A percentile compares a stretch with the other conserved stretches of the same genome.
These are phyloP conservation scores for Ridgeia piscesae DNA, from an alignment of 1,140 invertebrate species.

Conservation along the genomic window DNA sequence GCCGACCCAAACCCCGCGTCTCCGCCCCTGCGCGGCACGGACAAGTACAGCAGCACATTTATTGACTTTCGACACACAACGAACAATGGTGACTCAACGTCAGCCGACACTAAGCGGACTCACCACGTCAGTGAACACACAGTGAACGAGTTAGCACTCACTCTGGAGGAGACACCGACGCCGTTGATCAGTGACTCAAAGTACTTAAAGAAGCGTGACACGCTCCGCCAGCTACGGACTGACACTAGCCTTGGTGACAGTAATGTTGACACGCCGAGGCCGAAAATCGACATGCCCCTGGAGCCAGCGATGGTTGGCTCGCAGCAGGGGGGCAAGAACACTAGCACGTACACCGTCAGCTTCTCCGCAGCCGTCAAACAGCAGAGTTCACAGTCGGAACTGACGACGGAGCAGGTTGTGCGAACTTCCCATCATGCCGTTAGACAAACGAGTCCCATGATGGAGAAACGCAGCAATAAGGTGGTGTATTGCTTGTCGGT, in stretches of 20 bases:
- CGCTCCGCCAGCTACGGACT: background rate
- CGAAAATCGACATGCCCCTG: background rate
- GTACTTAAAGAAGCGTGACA: background rate
- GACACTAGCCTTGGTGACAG: background rate
- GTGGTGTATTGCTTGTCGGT: background rate
- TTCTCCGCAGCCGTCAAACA: slow-evolving; percentile 3
- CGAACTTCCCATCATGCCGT: background rate
- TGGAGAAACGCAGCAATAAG: background rate
- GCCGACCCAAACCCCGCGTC: background rate
- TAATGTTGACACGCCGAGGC: background rate
- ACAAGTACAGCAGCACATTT: background rate
- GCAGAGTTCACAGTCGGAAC: background rate
- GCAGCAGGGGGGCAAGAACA: background rate
- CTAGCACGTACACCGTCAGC: slow-evolving; percentile 12
- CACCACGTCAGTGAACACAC: background rate
- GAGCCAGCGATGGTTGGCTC: background rate
- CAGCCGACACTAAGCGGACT: background rate
- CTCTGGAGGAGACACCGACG: slow-evolving; percentile 8
- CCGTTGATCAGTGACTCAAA: background rate
- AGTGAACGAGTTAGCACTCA: background rate
- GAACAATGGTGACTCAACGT: background rate
- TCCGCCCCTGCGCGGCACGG: background rate
- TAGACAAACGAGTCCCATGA: background rate
- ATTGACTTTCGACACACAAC: slow-evolving; percentile 4
- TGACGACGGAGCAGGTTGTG: background rate